Percentiles rank a stretch among this genome's conserved stretches.
Evolutionary conservation across 2,113 vertebrate species (phyloP).

Genomic region (Paralichthys olivaceus): DNA sequence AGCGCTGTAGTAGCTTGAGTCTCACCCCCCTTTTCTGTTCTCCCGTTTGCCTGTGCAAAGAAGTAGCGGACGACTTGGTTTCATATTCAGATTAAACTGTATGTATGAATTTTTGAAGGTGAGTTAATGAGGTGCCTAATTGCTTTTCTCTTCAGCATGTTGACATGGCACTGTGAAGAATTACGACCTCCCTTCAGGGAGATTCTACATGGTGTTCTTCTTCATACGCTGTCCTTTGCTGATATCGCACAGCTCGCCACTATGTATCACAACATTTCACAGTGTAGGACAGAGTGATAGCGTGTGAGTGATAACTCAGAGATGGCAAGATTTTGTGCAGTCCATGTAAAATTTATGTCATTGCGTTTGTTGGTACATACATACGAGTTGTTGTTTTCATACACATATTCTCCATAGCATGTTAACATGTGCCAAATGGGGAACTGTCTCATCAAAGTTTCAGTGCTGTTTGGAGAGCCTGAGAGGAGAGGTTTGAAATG

Average conservation of each 20-base stretch:
- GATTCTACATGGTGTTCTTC: background rate
- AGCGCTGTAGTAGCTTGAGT: conserved; percentile 13
- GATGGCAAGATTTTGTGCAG: conserved; percentile 6
- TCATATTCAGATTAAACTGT: background rate
- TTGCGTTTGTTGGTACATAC: conserved; percentile 15
- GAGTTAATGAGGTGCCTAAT: background rate
- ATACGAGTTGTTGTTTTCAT: conserved; percentile 38
- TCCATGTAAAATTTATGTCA: conserved; percentile 42
- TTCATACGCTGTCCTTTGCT: conserved; percentile 5
- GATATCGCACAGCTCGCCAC: conserved; percentile 1
- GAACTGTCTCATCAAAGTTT: conserved; percentile 72
- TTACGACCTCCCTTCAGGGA: conserved; percentile 9
- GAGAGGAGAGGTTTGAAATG: conserved; percentile 62
- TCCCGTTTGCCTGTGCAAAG: background rate
- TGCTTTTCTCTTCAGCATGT: conserved; percentile 23
- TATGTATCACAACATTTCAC: conserved; percentile 6
- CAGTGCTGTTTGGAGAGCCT: conserved; percentile 57
- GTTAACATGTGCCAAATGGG: conserved; percentile 62
- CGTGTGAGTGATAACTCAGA: conserved; percentile 11
- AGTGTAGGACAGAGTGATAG: background rate
- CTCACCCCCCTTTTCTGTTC: background rate
- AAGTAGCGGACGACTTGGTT: background rate
- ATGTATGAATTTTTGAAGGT: background rate
- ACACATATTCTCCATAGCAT: conserved; percentile 28
- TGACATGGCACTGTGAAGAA: conserved; percentile 3